These are phyloP conservation scores for Ctenosaura bakeri DNA, from an alignment of 2,797 vertebrate genomes.

Conservation along the genomic window DNA sequence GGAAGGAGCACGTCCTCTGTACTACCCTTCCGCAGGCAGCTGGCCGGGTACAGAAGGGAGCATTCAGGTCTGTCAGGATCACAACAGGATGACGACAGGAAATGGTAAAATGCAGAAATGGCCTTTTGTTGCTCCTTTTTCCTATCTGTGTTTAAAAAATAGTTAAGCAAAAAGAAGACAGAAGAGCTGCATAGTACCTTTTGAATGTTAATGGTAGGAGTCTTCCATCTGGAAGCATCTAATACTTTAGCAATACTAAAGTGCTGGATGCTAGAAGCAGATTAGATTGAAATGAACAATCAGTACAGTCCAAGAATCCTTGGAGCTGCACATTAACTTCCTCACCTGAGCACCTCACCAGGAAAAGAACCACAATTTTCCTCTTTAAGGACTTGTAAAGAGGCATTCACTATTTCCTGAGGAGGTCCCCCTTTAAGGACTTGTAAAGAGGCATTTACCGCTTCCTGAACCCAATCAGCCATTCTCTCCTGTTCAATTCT, in stretches of 20 bases:
- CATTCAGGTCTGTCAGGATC: too few relatives aligned
- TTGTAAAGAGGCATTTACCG: not conserved
- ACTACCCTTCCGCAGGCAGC: too few relatives aligned
- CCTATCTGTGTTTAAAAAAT: not conserved
- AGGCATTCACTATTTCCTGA: not conserved
- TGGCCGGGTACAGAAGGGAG: too few relatives aligned
- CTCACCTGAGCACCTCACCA: not conserved
- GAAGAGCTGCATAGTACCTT: not conserved
- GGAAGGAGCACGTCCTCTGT: too few relatives aligned
- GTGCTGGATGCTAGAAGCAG: not conserved
- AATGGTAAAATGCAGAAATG: too few relatives aligned
- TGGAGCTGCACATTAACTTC: not conserved
- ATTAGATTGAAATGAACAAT: not conserved
- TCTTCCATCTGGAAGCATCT: not conserved
- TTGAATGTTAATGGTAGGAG: not conserved
- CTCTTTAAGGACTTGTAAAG: not conserved
- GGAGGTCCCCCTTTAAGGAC: not conserved
- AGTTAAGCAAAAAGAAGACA: not conserved
- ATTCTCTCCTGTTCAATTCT: not conserved
- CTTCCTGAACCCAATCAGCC: not conserved
- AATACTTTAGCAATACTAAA: not conserved
- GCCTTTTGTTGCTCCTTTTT: too few relatives aligned
- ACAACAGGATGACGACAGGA: too few relatives aligned
- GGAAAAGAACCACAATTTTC: not conserved
- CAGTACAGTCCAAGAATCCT: not conserved